A percentile compares a stretch with the other conserved stretches of the same genome.
Conservation (phyloP, 2,113 vertebrate genomes). For the Myanophis thanlyinensis region DNA sequence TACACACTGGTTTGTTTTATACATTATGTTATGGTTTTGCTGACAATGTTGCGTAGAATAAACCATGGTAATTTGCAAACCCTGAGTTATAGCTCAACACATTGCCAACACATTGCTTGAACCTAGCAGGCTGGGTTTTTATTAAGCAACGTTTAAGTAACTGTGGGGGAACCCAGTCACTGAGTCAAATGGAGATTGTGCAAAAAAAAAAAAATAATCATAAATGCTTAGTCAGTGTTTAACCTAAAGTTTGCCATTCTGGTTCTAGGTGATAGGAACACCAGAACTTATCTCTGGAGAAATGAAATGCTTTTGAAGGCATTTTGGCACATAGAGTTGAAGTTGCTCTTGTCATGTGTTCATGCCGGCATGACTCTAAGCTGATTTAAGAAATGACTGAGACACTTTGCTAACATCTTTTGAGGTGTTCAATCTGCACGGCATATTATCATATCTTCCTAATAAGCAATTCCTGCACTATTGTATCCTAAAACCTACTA, state of each 20-base stretch:
- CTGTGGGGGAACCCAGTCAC: neutral
- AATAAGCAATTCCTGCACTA: neutral
- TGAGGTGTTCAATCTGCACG: neutral
- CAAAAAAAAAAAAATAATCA: neutral
- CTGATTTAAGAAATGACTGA: neutral
- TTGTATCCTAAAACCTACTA: neutral
- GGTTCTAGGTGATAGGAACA: neutral
- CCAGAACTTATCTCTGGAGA: neutral
- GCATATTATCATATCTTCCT: neutral
- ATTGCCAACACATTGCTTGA: neutral
- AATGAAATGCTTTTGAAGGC: neutral
- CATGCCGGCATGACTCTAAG: neutral
- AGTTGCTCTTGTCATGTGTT: neutral
- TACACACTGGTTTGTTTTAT: neutral
- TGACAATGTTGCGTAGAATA: neutral
- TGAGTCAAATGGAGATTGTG: neutral
- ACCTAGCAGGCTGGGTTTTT: neutral
- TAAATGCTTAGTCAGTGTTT: neutral
- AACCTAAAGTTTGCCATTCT: neutral
- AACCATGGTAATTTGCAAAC: neutral
- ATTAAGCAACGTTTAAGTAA: neutral
- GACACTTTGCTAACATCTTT: neutral
- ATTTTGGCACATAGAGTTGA: neutral
- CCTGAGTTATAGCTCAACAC: neutral
- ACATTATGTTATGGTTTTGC: neutral